A percentile compares a stretch with the other conserved stretches of the same genome.
phyloP scores from a whole-genome alignment of 2,888 invertebrate species.

The Apodemia mormo region DNA sequence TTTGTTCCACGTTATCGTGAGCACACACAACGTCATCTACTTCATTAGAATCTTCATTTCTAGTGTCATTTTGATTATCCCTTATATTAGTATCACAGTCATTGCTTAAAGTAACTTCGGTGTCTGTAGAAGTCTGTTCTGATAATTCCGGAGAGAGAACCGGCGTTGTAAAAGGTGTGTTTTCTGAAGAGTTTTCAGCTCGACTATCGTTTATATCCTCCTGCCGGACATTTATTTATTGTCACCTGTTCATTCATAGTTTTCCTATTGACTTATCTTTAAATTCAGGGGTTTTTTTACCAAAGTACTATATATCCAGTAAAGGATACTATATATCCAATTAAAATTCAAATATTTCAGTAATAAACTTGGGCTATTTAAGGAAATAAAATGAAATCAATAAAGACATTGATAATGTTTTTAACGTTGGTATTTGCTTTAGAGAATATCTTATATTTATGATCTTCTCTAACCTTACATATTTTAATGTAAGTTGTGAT shows the following conservation, averaged over 20 bases:
- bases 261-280: slow-evolving; percentile 25
- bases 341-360: background rate
- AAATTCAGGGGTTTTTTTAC: slow-evolving; percentile 13
- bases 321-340: background rate
- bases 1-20: slow-evolving; percentile 42
- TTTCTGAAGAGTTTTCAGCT: slow-evolving; percentile 62
- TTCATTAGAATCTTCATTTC: slow-evolving; percentile 61
- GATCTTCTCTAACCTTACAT: background rate
- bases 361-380: no score
- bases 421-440: no score
- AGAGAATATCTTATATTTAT: no score
- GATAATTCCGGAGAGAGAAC: slow-evolving; percentile 53
- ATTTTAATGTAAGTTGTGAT: background rate
- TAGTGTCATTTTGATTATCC: slow-evolving; percentile 48
- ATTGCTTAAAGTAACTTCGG: slow-evolving; percentile 63
- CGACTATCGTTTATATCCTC: slow-evolving; percentile 72
- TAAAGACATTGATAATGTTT: no score
- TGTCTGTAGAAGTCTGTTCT: slow-evolving; percentile 27
- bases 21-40: slow-evolving; percentile 78
- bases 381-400: no score
- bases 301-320: background rate
- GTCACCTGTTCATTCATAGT: slow-evolving; percentile 45
- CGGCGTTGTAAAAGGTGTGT: slow-evolving; percentile 68
- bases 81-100: slow-evolving; percentile 79
- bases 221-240: slow-evolving; percentile 67